Evolutionary conservation across 2,888 invertebrate genomes (phyloP).

Genomic region (Torymus aiolomorphi): DNA sequence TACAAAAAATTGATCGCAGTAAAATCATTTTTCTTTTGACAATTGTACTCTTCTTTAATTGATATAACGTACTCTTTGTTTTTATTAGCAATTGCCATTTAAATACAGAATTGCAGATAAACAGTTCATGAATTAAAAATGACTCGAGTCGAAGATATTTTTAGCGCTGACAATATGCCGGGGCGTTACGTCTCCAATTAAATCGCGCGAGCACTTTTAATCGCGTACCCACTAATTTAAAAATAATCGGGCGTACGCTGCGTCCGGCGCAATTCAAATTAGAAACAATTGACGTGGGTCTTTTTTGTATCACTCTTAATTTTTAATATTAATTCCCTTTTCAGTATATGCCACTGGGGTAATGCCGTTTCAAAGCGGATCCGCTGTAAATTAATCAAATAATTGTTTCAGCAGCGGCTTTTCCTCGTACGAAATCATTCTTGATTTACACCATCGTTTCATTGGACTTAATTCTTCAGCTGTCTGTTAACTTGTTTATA

Average conservation of each 20-base stretch:
- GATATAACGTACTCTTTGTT: too few relatives aligned
- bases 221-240: background rate
- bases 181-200: constrained; percentile 21
- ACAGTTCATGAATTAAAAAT: constrained; percentile 1
- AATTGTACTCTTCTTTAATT: too few relatives aligned
- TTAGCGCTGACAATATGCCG: constrained; percentile 15
- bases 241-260: background rate
- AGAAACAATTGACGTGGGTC: constrained; percentile 1
- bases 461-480: too few relatives aligned
- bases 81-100: too few relatives aligned
- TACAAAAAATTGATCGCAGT: too few relatives aligned
- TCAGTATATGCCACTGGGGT: too few relatives aligned
- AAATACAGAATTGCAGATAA: constrained; percentile 2
- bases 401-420: background rate
- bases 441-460: too few relatives aligned
- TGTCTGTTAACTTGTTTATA: too few relatives aligned
- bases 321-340: background rate
- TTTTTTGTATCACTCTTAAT: background rate
- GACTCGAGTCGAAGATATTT: background rate
- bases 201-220: constrained; percentile 3
- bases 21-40: too few relatives aligned
- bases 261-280: constrained; percentile 2
- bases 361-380: background rate
- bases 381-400: background rate
- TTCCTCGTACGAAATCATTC: too few relatives aligned